Percentiles rank a stretch among this genome's conserved stretches.
Conservation (phyloP, 1,140 invertebrate genomes). For the Pachyrhynchus sulphureomaculatus region DNA sequence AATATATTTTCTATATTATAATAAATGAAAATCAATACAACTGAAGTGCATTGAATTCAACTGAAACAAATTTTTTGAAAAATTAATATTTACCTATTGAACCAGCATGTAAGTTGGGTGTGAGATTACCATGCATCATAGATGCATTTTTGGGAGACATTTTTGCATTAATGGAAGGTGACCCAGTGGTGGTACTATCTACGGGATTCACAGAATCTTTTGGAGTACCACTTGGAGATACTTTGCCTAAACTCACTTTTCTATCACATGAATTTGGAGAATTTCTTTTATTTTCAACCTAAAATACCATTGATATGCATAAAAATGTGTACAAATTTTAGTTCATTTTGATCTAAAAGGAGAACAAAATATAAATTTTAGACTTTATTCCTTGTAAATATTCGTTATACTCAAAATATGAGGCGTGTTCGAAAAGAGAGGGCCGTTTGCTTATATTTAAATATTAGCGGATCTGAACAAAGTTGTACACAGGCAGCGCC, state of each 20-base stretch:
- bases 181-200: background rate
- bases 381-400: too few relatives aligned
- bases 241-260: constrained; percentile 55
- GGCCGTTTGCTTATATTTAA: too few relatives aligned
- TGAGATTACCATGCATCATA: constrained; percentile 56
- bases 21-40: too few relatives aligned
- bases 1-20: too few relatives aligned
- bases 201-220: constrained; percentile 35
- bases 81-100: constrained; percentile 48
- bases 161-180: constrained; percentile 45
- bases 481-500: too few relatives aligned
- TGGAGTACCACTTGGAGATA: constrained; percentile 42
- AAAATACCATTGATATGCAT: constrained; percentile 49
- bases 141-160: constrained; percentile 50
- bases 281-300: constrained; percentile 64
- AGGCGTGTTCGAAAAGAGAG: too few relatives aligned
- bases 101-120: constrained; percentile 54
- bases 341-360: too few relatives aligned
- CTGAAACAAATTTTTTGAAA: background rate
- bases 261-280: constrained; percentile 57
- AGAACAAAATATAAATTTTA: too few relatives aligned
- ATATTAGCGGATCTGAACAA: too few relatives aligned
- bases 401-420: too few relatives aligned
- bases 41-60: too few relatives aligned
- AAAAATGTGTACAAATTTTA: too few relatives aligned